Conservation (phyloP, 2,113 vertebrate species). For the Callospermophilus lateralis region DNA sequence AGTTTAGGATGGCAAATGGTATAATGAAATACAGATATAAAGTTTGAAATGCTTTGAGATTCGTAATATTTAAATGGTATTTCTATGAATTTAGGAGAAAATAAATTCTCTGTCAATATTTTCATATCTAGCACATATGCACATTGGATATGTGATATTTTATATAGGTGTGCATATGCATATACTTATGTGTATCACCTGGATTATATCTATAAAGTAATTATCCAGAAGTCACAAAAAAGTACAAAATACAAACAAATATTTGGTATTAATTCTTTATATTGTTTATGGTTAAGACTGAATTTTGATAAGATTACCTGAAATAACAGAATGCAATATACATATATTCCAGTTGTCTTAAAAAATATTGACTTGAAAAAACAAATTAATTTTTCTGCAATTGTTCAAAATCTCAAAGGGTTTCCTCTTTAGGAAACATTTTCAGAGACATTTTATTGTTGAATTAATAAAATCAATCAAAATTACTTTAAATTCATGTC, state of each 20-base stretch:
- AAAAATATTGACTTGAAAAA: not conserved
- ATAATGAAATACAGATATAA: not conserved
- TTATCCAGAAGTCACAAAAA: not conserved
- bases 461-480: conserved; percentile 73
- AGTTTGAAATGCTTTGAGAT: not conserved
- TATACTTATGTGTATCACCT: not conserved
- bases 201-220: not conserved
- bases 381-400: conserved; percentile 23
- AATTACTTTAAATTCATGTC: conserved; percentile 74
- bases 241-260: not conserved
- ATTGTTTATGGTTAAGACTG: not conserved
- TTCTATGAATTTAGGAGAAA: not conserved
- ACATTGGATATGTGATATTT: not conserved
- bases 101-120: not conserved
- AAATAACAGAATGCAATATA: not conserved
- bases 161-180: not conserved
- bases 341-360: not conserved
- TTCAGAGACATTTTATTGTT: conserved; percentile 57
- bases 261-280: not conserved
- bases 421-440: not conserved
- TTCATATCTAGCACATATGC: not conserved
- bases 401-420: not conserved
- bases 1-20: not conserved
- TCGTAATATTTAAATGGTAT: not conserved
- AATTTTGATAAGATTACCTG: not conserved